Base-by-base conservation (phyloP, 2,797 vertebrate species). In the Semaprochilodus insignis region DNA sequence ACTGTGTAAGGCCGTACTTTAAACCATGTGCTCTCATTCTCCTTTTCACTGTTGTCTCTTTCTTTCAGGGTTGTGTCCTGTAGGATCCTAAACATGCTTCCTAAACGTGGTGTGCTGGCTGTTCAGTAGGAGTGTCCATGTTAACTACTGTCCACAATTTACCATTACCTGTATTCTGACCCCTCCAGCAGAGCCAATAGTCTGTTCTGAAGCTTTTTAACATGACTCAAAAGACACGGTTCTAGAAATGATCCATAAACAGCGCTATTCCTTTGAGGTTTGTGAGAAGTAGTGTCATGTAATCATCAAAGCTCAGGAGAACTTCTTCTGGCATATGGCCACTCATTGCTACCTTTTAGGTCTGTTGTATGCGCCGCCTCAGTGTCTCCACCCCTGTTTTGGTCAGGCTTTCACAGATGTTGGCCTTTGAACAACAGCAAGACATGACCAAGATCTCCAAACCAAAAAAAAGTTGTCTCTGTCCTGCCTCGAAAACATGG, bases 21-120 rank as follows among this genome's bases (percentile, higher is more conserved):
- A 31, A 31, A 8, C 40, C 40, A 40, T 40, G 40, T 40, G 5
- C 5, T 40, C 40, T 6, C 54, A 67, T 36, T 67, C 13, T 66
- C 17, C 19, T 44, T 44, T 23, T 69, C 19, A 31, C 4, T 3
- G 14, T 36, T 65, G 14, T 63, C 0, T 6, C 31, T 19, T 3
- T 54, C 59, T 60, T 83, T 78, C 73, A 90, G 88, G 60, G 17
- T 62, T 4, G 65, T 74, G 48, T 23, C 67, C n/a, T 57, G n/a
- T 27, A 65, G 52, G 66, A 67, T 54, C 48, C 15, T 3, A 31
- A 31, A 1, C 31, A 44, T 66, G 73, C 44, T 13, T 48, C 71
- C 23, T 60, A 52, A 27, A 59, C 75, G 69, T 69, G 65, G 40
- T 78, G 80, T 76, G 74, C 77, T 80, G 74, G 57, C 48, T 79